phyloP scores from a whole-genome alignment of 2,888 invertebrate genomes.

The Brachypterus glaber region DNA sequence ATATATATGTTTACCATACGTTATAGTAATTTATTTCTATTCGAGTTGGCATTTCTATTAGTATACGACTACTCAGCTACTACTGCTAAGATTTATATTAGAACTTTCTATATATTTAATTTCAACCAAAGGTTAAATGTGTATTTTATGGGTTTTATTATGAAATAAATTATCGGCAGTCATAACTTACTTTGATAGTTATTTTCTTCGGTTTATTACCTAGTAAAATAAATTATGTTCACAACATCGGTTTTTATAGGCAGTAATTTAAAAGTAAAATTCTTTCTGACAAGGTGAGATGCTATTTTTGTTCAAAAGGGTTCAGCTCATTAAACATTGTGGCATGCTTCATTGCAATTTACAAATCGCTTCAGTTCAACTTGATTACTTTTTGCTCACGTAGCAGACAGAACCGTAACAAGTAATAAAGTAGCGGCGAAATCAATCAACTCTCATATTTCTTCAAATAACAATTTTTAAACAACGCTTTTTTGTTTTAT shows the following conservation, averaged over 20 bases:
- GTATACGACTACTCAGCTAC: conserved; percentile 39
- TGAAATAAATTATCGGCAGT: conserved; percentile 28
- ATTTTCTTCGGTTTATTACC: conserved; percentile 25
- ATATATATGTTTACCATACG: conserved; percentile 44
- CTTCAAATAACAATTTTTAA: no score
- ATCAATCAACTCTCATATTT: no score
- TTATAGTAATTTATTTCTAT: conserved; percentile 43
- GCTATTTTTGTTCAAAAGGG: conserved; percentile 23
- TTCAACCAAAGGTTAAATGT: conserved; percentile 35
- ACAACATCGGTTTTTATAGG: conserved; percentile 21
- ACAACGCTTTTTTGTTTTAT: no score
- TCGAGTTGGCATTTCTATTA: conserved; percentile 42
- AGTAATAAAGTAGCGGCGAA: no score
- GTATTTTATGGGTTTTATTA: conserved; percentile 33
- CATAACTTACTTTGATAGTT: conserved; percentile 29
- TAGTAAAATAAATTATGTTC: conserved; percentile 22
- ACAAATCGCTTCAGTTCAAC: conserved; percentile 22
- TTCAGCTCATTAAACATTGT: conserved; percentile 19
- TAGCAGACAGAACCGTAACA: conserved; percentile 6
- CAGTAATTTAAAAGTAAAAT: conserved; percentile 14
- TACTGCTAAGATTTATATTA: conserved; percentile 34
- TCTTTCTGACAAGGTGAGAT: conserved; percentile 18
- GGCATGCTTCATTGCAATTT: conserved; percentile 24
- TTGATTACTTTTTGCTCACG: conserved; percentile 20
- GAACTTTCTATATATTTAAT: conserved; percentile 35